Conservation (phyloP, 1,140 invertebrate species). For the Chlorops oryzae region DNA sequence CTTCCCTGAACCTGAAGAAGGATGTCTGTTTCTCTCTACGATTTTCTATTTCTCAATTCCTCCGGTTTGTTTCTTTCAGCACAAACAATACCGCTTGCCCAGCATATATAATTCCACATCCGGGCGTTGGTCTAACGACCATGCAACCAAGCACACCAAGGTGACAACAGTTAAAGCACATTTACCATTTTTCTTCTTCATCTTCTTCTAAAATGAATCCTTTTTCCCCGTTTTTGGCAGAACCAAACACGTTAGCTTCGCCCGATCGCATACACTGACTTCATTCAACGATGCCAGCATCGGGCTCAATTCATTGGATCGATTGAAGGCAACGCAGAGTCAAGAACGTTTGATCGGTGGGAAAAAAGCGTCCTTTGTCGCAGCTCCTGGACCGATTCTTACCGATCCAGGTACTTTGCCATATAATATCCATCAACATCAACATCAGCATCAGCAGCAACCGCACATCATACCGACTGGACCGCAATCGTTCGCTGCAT, state of each 20-base stretch:
- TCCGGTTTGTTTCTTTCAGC: no score
- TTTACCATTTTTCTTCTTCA: no score
- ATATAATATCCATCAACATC: not conserved
- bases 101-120: no score
- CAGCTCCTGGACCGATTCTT: slow-evolving; percentile 34
- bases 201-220: no score
- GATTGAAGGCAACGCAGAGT: slow-evolving; percentile 53
- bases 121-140: no score
- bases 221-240: slow-evolving; percentile 45
- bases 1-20: no score
- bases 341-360: slow-evolving; percentile 65
- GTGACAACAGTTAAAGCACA: no score
- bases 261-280: slow-evolving; percentile 73
- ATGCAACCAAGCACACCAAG: slow-evolving; percentile 28
- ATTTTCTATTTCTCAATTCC: no score
- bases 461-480: not conserved
- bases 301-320: slow-evolving; percentile 49
- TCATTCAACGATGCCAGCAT: slow-evolving; percentile 68
- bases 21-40: no score
- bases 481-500: slow-evolving; percentile 1
- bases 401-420: slow-evolving; percentile 24
- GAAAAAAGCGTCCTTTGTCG: slow-evolving; percentile 53
- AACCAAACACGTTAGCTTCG: slow-evolving; percentile 87
- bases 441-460: slow-evolving; percentile 8
- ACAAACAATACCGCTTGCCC: no score